Evolutionary conservation across 37 sponge, comb jelly and placozoan genomes (phyloP).

Genomic region (Geodia barretti): DNA sequence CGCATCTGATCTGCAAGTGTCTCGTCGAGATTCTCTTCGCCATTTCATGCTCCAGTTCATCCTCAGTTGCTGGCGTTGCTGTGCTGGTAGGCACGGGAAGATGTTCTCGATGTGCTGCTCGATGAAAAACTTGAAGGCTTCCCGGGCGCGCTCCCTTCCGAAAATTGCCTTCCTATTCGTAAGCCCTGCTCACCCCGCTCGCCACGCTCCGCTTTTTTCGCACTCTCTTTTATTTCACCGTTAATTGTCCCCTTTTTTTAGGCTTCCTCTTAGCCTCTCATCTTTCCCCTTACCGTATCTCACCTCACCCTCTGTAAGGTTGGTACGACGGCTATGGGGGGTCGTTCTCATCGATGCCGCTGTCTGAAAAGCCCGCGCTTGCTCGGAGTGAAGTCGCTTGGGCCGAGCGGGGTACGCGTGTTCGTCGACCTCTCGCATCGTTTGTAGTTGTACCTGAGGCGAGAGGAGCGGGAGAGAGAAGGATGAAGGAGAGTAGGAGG

Average conservation of each 20-base stretch:
- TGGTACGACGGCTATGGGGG: constrained; percentile 47
- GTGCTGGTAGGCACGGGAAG: constrained; percentile 60
- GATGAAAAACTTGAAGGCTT: constrained; percentile 96
- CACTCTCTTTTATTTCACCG: too few species aligned
- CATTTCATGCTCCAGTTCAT: constrained; percentile 88
- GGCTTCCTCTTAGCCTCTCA: too few species aligned
- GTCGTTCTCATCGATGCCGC: constrained; percentile 75
- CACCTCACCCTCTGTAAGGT: too few species aligned
- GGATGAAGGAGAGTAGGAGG: constrained; percentile 74
- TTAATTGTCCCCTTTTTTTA: too few species aligned
- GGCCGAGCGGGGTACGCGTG: not conserved
- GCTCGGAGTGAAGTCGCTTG: constrained; percentile 6
- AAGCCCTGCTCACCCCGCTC: too few species aligned
- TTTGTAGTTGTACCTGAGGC: constrained; percentile 2
- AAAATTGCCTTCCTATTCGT: too few species aligned
- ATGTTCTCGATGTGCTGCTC: constrained; percentile 95
- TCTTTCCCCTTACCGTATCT: too few species aligned
- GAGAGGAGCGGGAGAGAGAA: constrained; percentile 46
- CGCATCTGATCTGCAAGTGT: constrained; percentile 83
- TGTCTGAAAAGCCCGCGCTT: constrained; percentile 50
- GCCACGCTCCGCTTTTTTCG: too few species aligned
- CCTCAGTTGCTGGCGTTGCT: constrained; percentile 82
- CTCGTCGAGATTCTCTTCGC: constrained; percentile 82
- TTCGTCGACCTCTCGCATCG: not conserved
- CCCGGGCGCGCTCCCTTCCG: too few species aligned